Evolutionary conservation across 2,113 vertebrate genomes (phyloP).

Genomic region (cat (Felis catus)): F.catus_Fca126_mat1.0 CM031412.1:205794001-205794500

Average conservation of each 20-base stretch:
- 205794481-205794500: slow-evolving; percentile 14
- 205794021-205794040: not conserved
- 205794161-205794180: not conserved
- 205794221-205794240: not conserved
- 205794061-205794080: not conserved
- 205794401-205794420: slow-evolving; percentile 3
- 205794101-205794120: not conserved
- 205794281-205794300: slow-evolving; percentile 75
- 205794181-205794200: not conserved
- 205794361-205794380: slow-evolving; percentile 69
- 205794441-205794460: slow-evolving; percentile 33
- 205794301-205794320: slow-evolving; percentile 80
- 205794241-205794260: not conserved
- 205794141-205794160: not conserved
- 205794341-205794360: slow-evolving; percentile 70
- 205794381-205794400: slow-evolving; percentile 15
- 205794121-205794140: not conserved
- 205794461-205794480: slow-evolving; percentile 49
- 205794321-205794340: slow-evolving; percentile 56
- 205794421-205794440: slow-evolving; percentile 28
- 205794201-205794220: not conserved
- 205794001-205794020: not conserved
- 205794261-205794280: not conserved
- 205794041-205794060: not conserved
- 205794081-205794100: not conserved